phyloP scores from a whole-genome alignment of 2,888 invertebrate genomes.

The Epicampocera succincta region DNA sequence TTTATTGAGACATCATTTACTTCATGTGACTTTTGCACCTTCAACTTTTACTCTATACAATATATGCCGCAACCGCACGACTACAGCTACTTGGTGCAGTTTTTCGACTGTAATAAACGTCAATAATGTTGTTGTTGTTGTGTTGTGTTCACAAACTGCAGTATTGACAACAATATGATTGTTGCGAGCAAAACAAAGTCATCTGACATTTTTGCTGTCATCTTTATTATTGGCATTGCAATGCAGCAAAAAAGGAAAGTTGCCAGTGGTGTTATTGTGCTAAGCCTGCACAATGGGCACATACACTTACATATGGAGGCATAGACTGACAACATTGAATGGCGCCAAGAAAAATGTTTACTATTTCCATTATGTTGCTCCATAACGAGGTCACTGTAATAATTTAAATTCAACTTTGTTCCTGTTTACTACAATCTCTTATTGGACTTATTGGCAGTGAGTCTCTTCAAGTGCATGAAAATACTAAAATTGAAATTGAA shows the following conservation, averaged over 20 bases:
- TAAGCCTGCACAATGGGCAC: too few relatives aligned
- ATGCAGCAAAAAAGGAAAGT: not conserved
- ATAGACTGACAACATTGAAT: too few relatives aligned
- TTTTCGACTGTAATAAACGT: constrained; percentile 1
- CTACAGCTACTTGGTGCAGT: too few relatives aligned
- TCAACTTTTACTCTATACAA: constrained; percentile 49
- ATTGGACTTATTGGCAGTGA: too few relatives aligned
- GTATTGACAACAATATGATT: constrained; percentile 10
- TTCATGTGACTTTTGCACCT: constrained; percentile 62
- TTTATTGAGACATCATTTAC: constrained; percentile 49
- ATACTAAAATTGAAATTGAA: too few relatives aligned
- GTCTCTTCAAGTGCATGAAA: too few relatives aligned
- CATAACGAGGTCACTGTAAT: too few relatives aligned
- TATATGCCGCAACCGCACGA: not conserved
- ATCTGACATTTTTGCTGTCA: constrained; percentile 7
- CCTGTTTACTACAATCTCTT: too few relatives aligned
- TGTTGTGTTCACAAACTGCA: constrained; percentile 4
- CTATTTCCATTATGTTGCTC: too few relatives aligned
- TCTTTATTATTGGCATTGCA: not conserved
- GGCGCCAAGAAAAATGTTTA: too few relatives aligned
- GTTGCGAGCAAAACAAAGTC: constrained; percentile 7
- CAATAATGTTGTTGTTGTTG: constrained; percentile 14
- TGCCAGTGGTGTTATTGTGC: constrained; percentile 27
- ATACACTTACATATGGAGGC: too few relatives aligned
- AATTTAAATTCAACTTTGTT: too few relatives aligned